Conservation (phyloP, 2,113 vertebrate genomes). For the Stomatorhinus ivindoensis region DNA sequence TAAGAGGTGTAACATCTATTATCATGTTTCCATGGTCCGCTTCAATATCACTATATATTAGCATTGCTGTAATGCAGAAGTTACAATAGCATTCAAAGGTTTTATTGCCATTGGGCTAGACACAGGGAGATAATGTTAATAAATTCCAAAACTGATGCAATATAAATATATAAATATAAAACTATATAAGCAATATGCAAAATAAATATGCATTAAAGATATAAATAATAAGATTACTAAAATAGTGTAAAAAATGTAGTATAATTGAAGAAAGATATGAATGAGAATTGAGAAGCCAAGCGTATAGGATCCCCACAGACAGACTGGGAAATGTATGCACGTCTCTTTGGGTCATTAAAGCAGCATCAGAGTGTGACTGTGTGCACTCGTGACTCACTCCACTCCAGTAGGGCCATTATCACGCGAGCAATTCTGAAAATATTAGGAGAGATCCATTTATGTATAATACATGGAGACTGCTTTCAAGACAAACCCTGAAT, state of each 20-base stretch:
- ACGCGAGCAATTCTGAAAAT: background rate
- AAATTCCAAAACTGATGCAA: background rate
- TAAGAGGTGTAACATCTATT: background rate
- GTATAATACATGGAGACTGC: background rate
- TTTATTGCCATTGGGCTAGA: background rate
- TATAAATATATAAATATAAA: background rate
- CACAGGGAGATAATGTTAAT: background rate
- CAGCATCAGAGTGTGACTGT: background rate
- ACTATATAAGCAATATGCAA: background rate
- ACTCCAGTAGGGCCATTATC: background rate
- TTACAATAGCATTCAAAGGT: background rate
- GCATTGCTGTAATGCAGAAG: background rate
- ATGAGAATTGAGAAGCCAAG: background rate
- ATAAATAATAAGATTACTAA: background rate
- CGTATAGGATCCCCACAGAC: background rate
- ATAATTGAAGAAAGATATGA: background rate
- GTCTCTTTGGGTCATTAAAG: background rate
- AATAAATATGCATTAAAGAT: background rate
- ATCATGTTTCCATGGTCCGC: background rate
- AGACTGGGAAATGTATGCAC: background rate
- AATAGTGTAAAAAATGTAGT: background rate
- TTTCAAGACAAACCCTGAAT: background rate
- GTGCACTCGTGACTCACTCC: background rate
- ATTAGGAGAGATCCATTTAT: background rate
- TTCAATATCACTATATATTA: background rate